Evolutionary conservation across 23 tunicate genomes (phyloP).

Genomic region (Styela clava): DNA sequence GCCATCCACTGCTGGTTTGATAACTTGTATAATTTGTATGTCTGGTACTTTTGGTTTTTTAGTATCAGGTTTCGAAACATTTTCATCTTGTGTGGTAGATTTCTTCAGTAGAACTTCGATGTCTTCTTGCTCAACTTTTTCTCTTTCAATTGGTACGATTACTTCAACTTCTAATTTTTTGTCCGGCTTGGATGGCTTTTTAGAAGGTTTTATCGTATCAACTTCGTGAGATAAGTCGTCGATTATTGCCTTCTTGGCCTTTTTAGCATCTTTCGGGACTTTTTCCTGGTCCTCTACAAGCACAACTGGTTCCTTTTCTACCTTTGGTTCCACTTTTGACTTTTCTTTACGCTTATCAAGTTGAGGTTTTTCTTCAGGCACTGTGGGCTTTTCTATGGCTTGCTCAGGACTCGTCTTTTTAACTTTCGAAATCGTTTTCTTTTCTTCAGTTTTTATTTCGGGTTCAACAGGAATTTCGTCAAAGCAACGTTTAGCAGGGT

Average conservation of each 20-base stretch:
- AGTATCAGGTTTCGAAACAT: not conserved
- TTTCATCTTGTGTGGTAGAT: not conserved
- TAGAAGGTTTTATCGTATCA: not conserved
- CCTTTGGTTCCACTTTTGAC: not conserved
- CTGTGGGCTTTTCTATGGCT: no score
- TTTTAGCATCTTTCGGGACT: not conserved
- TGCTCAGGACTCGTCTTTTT: no score
- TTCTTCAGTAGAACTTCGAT: not conserved
- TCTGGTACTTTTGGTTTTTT: not conserved
- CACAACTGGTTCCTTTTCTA: not conserved
- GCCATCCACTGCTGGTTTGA: not conserved
- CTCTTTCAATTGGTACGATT: not conserved
- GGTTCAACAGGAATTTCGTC: constrained; percentile 42
- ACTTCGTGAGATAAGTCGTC: not conserved
- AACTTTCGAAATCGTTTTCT: not conserved
- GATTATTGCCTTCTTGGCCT: not conserved
- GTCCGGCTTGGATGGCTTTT: not conserved
- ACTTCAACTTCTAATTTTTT: not conserved
- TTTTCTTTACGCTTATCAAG: not conserved
- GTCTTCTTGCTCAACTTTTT: not conserved
- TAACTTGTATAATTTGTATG: not conserved
- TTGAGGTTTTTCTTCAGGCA: constrained; percentile 2
- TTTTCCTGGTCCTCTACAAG: not conserved
- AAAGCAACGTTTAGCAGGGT: constrained; percentile 53
- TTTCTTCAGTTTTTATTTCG: constrained; percentile 7